Conservation (phyloP, 23 tunicate species). For the Halocynthia roretzi region DNA sequence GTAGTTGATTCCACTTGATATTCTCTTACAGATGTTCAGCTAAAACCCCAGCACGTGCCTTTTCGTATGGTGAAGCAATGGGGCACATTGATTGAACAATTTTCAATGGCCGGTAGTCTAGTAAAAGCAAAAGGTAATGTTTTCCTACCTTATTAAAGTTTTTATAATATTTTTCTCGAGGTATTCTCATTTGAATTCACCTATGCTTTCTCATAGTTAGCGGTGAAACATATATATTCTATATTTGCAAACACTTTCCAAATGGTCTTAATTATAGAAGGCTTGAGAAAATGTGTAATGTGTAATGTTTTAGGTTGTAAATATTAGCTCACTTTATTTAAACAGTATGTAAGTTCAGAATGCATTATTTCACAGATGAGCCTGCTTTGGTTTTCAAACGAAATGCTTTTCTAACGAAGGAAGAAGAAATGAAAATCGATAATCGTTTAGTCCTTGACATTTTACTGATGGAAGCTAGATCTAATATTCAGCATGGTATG, state of each 20-base stretch:
- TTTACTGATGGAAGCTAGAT: constrained; percentile 61
- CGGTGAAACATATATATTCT: neutral
- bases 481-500: constrained; percentile 70
- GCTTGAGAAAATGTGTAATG: neutral
- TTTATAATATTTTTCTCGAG: no score
- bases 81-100: constrained; percentile 57
- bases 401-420: constrained; percentile 67
- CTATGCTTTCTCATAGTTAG: no score
- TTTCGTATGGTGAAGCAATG: constrained; percentile 79
- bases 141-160: neutral
- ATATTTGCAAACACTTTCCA: neutral
- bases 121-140: constrained; percentile 54
- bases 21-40: constrained; percentile 59
- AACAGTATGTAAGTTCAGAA: no score
- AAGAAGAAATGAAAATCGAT: constrained; percentile 55
- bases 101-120: constrained; percentile 47
- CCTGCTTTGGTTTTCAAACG: constrained; percentile 69
- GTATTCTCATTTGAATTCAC: no score
- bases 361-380: constrained; percentile 40
- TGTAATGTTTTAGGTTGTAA: no score
- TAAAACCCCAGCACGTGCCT: constrained; percentile 80
- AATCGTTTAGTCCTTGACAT: constrained; percentile 42
- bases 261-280: no score
- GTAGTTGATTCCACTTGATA: neutral
- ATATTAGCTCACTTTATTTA: neutral